These are phyloP conservation scores for Sphyrna mokarran DNA, from an alignment of 2,113 vertebrate species.

Conservation along the genomic window DNA sequence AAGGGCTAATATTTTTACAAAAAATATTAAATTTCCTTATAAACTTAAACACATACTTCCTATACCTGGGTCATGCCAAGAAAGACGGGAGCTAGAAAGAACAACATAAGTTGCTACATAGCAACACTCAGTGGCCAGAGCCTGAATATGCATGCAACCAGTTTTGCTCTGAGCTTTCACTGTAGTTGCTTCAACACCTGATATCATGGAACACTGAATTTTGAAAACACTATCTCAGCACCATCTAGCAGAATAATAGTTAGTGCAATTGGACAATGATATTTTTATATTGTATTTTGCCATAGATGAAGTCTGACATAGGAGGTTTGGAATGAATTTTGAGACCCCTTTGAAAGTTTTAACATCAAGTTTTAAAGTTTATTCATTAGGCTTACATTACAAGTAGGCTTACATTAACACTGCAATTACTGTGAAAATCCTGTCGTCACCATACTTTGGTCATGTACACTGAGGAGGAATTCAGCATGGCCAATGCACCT, in stretches of 20 bases:
- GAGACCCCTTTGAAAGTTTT: background rate
- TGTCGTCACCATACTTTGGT: too few relatives aligned
- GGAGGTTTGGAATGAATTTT: background rate
- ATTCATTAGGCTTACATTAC: too few relatives aligned
- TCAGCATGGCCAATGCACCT: too few relatives aligned
- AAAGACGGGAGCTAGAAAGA: background rate
- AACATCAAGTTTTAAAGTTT: background rate
- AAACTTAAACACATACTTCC: constrained; percentile 20
- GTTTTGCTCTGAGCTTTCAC: background rate
- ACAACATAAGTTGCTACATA: background rate
- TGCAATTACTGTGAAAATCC: too few relatives aligned
- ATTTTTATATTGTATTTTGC: background rate
- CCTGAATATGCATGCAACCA: background rate
- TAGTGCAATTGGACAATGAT: background rate
- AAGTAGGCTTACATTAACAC: too few relatives aligned
- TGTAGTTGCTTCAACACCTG: background rate
- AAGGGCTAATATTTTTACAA: constrained; percentile 32
- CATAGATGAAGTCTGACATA: background rate
- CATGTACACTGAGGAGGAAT: too few relatives aligned
- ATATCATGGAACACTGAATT: background rate
- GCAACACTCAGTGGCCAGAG: constrained; percentile 13
- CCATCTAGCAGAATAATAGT: background rate
- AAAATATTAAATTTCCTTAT: constrained; percentile 30
- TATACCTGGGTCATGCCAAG: background rate
- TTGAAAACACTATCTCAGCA: background rate